Evolutionary conservation across 2,797 vertebrate species (phyloP), one percentile per base, ranked within the genome.

Genomic region (Anolis apletophallus): DNA sequence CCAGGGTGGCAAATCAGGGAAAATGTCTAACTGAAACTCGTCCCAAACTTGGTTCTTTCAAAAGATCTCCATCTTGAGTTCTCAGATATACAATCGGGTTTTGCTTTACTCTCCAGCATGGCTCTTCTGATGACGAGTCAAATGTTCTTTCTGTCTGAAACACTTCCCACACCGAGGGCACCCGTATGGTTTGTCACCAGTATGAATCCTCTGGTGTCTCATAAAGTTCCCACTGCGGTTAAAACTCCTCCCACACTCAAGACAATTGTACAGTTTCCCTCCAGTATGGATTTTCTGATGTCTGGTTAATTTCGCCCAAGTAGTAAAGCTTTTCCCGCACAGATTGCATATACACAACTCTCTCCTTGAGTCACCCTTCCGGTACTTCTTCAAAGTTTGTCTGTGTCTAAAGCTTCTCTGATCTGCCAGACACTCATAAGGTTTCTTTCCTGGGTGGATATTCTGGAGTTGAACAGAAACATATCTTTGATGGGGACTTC

Each of bases 371-470:
- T 52, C 4, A 68, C 29, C 6, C 1, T n/a, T 67, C 46, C 23
- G 61, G 21, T 69, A n/a, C 12, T 80, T 84, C 55, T 85, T 80
- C 64, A 88, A 72, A 64, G 82, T 59, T 54, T 80, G 87, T 26
- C 68, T 85, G 40, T 67, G 76, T 46, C 72, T 85, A 79, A 88
- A 88, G n/a, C 57, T 85, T 61, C 84, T 87, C 2, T 89, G 94
- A 75, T 96, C 97, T 14, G 75, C 71, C 19, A 64, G 46, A 71
- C 71, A 61, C 3, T 54, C 61, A 40, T 71, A 69, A 12, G 50
- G 32, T 61, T 86, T 80, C n/a, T 86, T 68, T 19, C 36, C 67
- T 67, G 74, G 34, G 55, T 69, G 50, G 57, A 55, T 80, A 80
- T 57, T 84, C 59, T 80, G 85, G 64, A 83, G 84, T 16, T 7